phyloP scores from a whole-genome alignment of 2,797 vertebrate species.

The Strix occidentalis region DNA sequence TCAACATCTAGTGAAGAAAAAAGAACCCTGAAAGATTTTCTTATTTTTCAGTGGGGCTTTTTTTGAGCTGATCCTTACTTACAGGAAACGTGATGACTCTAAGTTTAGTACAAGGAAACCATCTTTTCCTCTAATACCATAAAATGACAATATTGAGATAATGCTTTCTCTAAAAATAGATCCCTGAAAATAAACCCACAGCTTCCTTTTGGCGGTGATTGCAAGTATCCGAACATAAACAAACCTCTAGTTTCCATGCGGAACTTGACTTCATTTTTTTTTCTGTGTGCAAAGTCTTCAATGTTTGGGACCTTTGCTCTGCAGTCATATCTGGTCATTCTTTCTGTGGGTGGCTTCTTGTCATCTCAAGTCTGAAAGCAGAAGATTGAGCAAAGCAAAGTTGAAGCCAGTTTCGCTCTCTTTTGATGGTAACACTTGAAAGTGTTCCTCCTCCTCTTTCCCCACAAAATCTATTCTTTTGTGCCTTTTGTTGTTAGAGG shows the following conservation, averaged over 20 bases:
- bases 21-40: not conserved
- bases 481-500: not conserved
- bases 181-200: conserved; percentile 38
- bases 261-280: conserved; percentile 21
- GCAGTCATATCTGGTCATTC: not conserved
- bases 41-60: not conserved
- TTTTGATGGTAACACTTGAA: not conserved
- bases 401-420: not conserved
- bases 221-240: not conserved
- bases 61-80: not conserved
- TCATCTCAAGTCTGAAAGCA: not conserved
- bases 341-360: not conserved
- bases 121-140: not conserved
- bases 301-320: not conserved
- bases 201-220: conserved; percentile 41
- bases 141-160: conserved; percentile 43
- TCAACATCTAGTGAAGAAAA: not conserved
- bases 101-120: conserved; percentile 40
- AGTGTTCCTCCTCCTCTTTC: not conserved
- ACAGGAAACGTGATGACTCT: not conserved
- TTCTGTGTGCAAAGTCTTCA: not conserved
- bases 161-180: conserved; percentile 36
- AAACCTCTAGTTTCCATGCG: not conserved
- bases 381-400: not conserved
- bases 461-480: not conserved